Evolutionary conservation across 1,140 invertebrate species (phyloP).

Genomic region (Aricia agestis): DNA sequence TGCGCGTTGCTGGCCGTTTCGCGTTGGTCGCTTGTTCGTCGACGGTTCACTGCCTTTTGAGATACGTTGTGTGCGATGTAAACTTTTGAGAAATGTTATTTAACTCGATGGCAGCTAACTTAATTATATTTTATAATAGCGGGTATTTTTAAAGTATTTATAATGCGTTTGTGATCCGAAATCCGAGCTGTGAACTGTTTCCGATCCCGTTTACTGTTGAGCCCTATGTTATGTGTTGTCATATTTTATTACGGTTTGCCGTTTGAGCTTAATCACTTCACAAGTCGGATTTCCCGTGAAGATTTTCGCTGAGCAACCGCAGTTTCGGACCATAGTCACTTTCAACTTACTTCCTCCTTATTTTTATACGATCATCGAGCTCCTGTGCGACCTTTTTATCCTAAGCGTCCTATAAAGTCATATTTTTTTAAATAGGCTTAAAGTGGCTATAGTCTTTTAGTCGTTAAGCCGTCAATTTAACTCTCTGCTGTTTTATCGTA

Average conservation of each 20-base stretch:
- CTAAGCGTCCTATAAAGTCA: slow-evolving; percentile 3
- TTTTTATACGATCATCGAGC: background rate
- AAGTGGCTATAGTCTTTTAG: slow-evolving; percentile 46
- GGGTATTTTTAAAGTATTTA: slow-evolving; percentile 68
- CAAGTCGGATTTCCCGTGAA: slow-evolving; percentile 55
- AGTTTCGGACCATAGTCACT: slow-evolving; percentile 40
- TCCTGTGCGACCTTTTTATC: background rate
- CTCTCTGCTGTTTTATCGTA: slow-evolving; percentile 27
- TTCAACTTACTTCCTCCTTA: slow-evolving; percentile 22
- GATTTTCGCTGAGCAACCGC: slow-evolving; percentile 32
- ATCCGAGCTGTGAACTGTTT: slow-evolving; percentile 57
- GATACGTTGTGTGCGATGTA: slow-evolving; percentile 39
- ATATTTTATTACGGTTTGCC: slow-evolving; percentile 32
- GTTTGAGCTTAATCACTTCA: slow-evolving; percentile 38
- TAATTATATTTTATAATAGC: slow-evolving; percentile 45
- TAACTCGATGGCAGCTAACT: slow-evolving; percentile 48
- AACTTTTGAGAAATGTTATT: slow-evolving; percentile 37
- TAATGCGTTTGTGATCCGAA: slow-evolving; percentile 61
- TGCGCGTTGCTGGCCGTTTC: background rate
- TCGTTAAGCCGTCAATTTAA: slow-evolving; percentile 38
- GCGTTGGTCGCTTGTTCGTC: slow-evolving; percentile 18
- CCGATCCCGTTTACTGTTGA: slow-evolving; percentile 25
- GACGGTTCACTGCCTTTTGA: slow-evolving; percentile 69
- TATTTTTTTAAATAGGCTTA: slow-evolving; percentile 30
- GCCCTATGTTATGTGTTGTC: slow-evolving; percentile 29